These are phyloP conservation scores for Virgularia gustaviana DNA, from an alignment of 92 coral and sea anemone species.

Conservation along the genomic window DNA sequence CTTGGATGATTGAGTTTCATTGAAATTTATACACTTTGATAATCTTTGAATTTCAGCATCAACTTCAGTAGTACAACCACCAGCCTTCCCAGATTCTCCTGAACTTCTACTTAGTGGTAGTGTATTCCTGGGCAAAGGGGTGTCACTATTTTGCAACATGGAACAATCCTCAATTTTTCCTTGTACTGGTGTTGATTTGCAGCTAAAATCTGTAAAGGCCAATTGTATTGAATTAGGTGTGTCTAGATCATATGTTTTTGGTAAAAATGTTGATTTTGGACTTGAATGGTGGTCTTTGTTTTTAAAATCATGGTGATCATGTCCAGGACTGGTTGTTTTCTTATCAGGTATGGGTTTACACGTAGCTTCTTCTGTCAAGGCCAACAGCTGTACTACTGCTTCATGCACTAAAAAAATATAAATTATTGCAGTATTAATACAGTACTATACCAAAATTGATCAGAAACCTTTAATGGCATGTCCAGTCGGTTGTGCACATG, in stretches of 20 bases:
- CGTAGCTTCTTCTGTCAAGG: constrained; percentile 26
- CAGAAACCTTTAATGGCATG: too few relatives aligned
- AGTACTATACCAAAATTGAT: too few relatives aligned
- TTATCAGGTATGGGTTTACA: too few relatives aligned
- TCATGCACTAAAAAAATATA: constrained; percentile 59
- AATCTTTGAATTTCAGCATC: too few relatives aligned
- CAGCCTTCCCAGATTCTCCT: too few relatives aligned
- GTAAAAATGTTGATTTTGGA: not conserved
- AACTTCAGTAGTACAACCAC: too few relatives aligned
- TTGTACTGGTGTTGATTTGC: not conserved
- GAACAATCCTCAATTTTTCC: not conserved
- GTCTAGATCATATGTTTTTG: not conserved
- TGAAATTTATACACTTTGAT: too few relatives aligned
- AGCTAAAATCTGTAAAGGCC: not conserved
- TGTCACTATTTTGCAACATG: not conserved
- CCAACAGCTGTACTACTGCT: constrained; percentile 68
- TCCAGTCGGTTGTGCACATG: too few relatives aligned
- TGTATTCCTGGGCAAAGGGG: too few relatives aligned
- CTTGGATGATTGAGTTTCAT: too few relatives aligned
- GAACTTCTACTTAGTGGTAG: too few relatives aligned
- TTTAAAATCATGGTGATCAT: not conserved
- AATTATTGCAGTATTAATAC: too few relatives aligned
- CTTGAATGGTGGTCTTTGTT: not conserved
- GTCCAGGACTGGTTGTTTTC: not conserved
- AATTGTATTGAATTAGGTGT: not conserved